phyloP scores from a whole-genome alignment of 2,888 invertebrate species.

The Melieria picta region DNA sequence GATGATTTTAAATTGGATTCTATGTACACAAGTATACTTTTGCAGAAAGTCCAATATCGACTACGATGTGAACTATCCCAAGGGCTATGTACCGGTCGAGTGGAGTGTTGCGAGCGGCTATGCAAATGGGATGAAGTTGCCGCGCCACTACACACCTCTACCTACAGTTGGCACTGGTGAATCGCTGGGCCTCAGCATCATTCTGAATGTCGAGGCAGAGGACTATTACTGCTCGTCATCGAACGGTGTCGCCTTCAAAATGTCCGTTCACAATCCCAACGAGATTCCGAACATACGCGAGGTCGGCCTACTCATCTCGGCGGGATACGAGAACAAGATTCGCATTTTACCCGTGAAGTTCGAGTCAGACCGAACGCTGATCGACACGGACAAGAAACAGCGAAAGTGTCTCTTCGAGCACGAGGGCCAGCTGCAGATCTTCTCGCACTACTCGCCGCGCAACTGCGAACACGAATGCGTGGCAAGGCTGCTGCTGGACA shows the following conservation, averaged over 20 bases:
- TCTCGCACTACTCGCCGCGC: conserved; percentile 75
- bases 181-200: conserved; percentile 74
- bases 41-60: not conserved
- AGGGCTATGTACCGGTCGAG: conserved; percentile 64
- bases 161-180: conserved; percentile 70
- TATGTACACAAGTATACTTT: too few species aligned
- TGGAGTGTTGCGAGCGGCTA: conserved; percentile 81
- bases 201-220: conserved; percentile 74
- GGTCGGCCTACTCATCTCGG: conserved; percentile 43
- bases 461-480: conserved; percentile 82
- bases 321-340: conserved; percentile 46
- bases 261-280: conserved; percentile 46
- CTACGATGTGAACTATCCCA: conserved; percentile 6
- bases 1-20: too few species aligned
- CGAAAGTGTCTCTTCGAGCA: conserved; percentile 76
- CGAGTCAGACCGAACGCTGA: conserved; percentile 42
- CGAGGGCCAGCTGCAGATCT: conserved; percentile 74
- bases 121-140: conserved; percentile 64
- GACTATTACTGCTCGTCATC: conserved; percentile 83
- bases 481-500: conserved; percentile 71
- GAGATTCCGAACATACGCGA: conserved; percentile 45
- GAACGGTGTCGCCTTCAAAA: conserved; percentile 65
- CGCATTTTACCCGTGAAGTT: conserved; percentile 42
- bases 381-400: conserved; percentile 34
- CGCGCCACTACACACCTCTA: conserved; percentile 70